Evolutionary conservation across 1,140 invertebrate genomes (phyloP), one percentile per base, ranked within the genome.

Genomic region (Ceratosolen fusciceps): DNA sequence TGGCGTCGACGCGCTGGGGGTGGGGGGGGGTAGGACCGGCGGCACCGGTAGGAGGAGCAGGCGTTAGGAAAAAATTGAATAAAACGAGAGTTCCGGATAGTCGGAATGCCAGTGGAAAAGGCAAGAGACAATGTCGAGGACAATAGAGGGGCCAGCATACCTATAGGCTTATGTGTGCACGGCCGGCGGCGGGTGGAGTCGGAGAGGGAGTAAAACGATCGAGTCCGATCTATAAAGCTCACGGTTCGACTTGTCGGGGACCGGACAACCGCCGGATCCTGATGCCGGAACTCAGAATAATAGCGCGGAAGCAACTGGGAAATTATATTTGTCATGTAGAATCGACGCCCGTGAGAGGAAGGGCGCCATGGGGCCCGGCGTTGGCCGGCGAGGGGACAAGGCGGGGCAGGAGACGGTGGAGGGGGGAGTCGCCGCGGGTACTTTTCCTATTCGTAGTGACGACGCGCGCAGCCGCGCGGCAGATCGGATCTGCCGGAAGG

Each of bases 241-340:
- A n/a, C n/a, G n/a, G n/a, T n/a, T n/a, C n/a, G n/a, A n/a, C n/a
- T n/a, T n/a, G n/a, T n/a, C n/a, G n/a, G n/a, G n/a, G n/a, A n/a
- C n/a, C n/a, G n/a, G n/a, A n/a, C n/a, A n/a, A n/a, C 39, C 24
- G 72, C 72, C 31, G 26, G 43, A 52, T 74, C n/a, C 58, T n/a
- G n/a, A 10, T 43, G 79, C 85, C 88, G 88, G 87, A 89, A 87
- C 84, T 87, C 7, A 24, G 62, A 78, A 90, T 90, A 90, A 90
- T 87, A 84, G 86, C 80, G 71, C 88, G 89, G 88, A 90, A 89
- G 84, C 85, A 82, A 77, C 70, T 79, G 84, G 85, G 84, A 88
- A 89, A 89, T 87, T 85, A 88, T 87, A 87, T 88, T 89, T 87
- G 88, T 86, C 80, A 88, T 85, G 85, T 84, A 85, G 85, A 86